Base-by-base conservation (phyloP, 2,888 invertebrate species). In the Philopedon plagiatum region DNA sequence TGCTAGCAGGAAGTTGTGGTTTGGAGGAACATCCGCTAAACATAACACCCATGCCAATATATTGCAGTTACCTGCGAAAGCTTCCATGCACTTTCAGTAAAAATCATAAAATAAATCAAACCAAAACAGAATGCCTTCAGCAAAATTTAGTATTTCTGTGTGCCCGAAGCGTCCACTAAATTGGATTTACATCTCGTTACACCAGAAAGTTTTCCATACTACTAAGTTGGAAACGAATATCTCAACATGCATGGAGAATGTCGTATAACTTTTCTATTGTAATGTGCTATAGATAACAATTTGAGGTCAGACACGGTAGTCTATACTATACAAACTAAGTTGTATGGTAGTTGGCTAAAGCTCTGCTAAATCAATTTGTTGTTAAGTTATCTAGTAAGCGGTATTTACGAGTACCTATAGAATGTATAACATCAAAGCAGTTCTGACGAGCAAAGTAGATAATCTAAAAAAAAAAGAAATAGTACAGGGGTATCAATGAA, bases 121-220 rank as follows among this genome's bases (percentile, higher is more conserved):
- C n/a, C n/a, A n/a, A n/a, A n/a, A n/a, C n/a, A n/a, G n/a, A n/a
- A n/a, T n/a, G n/a, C n/a, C n/a, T n/a, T n/a, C n/a, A n/a, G 23
- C 46, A 82, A 83, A 83, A 83, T 84, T 84, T 83, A 83, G 82
- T 82, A 84, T 83, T 83, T 83, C 81, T 81, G 79, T n/a, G 76
- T 78, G 81, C 80, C 81, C 78, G 81, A 80, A 81, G 81, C 82
- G 79, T n/a, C 46, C 21, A 78, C 81, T 81, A 80, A 82, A 84
- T 83, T 83, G 83, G 84, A 84, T 83, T 84, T 84, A 83, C 84
- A 84, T 84, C 83, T 83, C 84, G 83, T 84, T 84, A 84, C 82
- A 81, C 80, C 77, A 21, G 26, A 61, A 61, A 61, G 61, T 61
- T 61, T 21, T 18, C 39, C 32, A 11, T 41, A 21, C 41, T 41